Conservation (phyloP, 2,113 vertebrate genomes). For the Eidolon helvum region DNA sequence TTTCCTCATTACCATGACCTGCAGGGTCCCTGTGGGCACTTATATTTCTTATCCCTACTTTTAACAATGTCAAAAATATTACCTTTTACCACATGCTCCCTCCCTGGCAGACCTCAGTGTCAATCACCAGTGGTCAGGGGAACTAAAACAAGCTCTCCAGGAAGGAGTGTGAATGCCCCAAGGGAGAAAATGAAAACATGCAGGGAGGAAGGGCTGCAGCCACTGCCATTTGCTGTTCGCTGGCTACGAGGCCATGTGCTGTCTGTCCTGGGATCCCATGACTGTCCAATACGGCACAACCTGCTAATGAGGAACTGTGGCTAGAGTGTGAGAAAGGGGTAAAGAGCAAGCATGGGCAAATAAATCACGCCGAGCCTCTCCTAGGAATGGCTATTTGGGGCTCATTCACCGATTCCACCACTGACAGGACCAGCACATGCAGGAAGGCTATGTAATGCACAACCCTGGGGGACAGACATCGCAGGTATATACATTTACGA, state of each 20-base stretch:
- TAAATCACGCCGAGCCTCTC: neutral
- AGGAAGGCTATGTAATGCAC: neutral
- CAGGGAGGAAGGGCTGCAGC: neutral
- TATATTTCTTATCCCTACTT: neutral
- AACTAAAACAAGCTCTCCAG: neutral
- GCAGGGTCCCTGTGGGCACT: neutral
- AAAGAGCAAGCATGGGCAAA: neutral
- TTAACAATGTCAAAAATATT: neutral
- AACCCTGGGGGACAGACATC: accelerated
- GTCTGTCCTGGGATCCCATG: neutral
- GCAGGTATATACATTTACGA: neutral
- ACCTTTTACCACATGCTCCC: neutral
- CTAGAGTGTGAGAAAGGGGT: neutral
- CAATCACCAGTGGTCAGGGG: neutral
- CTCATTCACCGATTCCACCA: accelerated
- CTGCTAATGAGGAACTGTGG: neutral
- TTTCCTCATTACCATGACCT: neutral
- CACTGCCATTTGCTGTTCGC: accelerated
- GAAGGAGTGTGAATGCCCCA: neutral
- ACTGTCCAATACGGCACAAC: neutral
- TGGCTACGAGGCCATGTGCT: neutral
- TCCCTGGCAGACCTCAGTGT: neutral
- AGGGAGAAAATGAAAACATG: accelerated
- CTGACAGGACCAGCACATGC: neutral
- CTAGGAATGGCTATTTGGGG: neutral